Evolutionary conservation across 2,888 invertebrate species (phyloP).

Genomic region (Drosophila niveifrons): DNA sequence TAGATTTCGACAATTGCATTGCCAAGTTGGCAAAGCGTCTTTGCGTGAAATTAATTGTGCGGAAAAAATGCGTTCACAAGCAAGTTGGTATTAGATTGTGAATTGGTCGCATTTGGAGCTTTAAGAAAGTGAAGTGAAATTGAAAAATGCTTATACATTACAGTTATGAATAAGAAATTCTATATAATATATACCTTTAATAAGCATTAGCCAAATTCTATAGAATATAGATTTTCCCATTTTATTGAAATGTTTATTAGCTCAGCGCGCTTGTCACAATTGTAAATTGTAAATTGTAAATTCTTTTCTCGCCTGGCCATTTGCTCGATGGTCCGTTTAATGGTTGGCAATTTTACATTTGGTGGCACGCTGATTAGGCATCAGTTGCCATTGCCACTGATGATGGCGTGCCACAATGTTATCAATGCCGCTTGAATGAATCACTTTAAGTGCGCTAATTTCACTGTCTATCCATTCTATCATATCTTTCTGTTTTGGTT

Average conservation of each 20-base stretch:
- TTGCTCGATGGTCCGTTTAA: slow-evolving; percentile 45
- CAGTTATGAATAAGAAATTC: too few relatives aligned
- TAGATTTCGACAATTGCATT: background rate
- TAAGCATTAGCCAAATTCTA: too few relatives aligned
- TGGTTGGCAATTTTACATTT: slow-evolving; percentile 47
- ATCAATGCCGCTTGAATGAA: slow-evolving; percentile 68
- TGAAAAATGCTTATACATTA: too few relatives aligned
- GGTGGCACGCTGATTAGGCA: slow-evolving; percentile 47
- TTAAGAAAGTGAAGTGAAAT: too few relatives aligned
- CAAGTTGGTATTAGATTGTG: too few relatives aligned
- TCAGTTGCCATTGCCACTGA: background rate
- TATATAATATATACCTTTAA: too few relatives aligned
- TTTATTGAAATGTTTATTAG: background rate
- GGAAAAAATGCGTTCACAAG: background rate
- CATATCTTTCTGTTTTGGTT: slow-evolving; percentile 22
- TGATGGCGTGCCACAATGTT: slow-evolving; percentile 71
- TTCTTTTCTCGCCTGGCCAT: slow-evolving; percentile 35
- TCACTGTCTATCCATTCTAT: slow-evolving; percentile 44
- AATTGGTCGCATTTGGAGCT: too few relatives aligned
- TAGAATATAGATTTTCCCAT: too few relatives aligned
- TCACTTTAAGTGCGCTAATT: slow-evolving; percentile 70
- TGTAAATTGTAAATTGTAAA: slow-evolving; percentile 23
- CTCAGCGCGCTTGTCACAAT: slow-evolving; percentile 26
- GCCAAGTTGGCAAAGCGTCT: background rate
- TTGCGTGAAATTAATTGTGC: background rate